Evolutionary conservation across 2,113 vertebrate genomes (phyloP).

Genomic region (Corydoras sp.): DNA sequence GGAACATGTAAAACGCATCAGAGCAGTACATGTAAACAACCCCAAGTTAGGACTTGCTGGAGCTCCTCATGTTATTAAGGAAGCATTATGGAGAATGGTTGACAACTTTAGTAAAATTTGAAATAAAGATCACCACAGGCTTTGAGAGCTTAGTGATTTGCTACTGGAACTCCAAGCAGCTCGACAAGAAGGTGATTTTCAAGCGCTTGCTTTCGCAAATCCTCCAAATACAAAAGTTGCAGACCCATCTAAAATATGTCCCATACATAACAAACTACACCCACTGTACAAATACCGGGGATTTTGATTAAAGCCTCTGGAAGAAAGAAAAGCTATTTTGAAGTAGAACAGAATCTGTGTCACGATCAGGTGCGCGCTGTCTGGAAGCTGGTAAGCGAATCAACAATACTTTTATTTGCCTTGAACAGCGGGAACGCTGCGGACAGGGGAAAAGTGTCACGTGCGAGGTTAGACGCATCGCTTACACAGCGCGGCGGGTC

Average conservation of each 20-base stretch:
- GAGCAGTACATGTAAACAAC: not conserved
- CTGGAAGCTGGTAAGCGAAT: too few relatives aligned
- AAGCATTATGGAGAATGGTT: not conserved
- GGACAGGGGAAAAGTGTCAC: too few relatives aligned
- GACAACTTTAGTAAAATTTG: slow-evolving; percentile 19
- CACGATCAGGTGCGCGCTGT: too few relatives aligned
- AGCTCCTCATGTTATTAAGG: not conserved
- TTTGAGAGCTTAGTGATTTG: slow-evolving; percentile 26
- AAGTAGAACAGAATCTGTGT: not conserved
- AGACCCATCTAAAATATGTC: not conserved
- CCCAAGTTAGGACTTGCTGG: not conserved
- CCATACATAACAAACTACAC: not conserved
- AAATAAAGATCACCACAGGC: slow-evolving; percentile 7
- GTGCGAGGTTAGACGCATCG: too few relatives aligned
- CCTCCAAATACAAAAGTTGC: not conserved
- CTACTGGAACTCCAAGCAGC: slow-evolving; percentile 31
- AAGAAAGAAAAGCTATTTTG: not conserved
- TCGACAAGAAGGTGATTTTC: slow-evolving; percentile 24
- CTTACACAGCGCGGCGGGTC: too few relatives aligned
- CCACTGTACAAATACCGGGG: not conserved
- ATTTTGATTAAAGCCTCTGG: not conserved
- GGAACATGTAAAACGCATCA: not conserved
- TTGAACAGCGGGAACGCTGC: too few relatives aligned
- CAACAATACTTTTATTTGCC: too few relatives aligned
- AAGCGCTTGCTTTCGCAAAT: slow-evolving; percentile 22